A percentile compares a stretch with the other conserved stretches of the same genome.
Evolutionary conservation across 2,797 vertebrate species (phyloP).

Genomic region (Euthynnus affinis): DNA sequence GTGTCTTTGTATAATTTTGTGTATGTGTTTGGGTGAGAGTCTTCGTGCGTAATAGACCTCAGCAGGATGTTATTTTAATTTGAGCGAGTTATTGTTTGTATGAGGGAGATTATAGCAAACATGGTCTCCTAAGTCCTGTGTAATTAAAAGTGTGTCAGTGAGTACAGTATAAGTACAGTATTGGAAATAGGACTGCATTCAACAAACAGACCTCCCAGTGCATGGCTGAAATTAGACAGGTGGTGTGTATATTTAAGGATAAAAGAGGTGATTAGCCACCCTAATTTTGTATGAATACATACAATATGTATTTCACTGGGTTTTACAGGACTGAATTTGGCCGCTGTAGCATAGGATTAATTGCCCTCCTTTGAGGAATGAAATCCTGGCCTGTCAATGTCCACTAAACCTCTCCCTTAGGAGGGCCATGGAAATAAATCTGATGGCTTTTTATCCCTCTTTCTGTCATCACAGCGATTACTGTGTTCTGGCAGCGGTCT

Average conservation of each 20-base stretch:
- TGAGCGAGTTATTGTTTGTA: slow-evolving; percentile 73
- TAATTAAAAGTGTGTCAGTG: slow-evolving; percentile 70
- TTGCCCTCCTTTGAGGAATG: slow-evolving; percentile 84
- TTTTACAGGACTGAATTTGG: slow-evolving; percentile 64
- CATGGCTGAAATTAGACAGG: slow-evolving; percentile 38
- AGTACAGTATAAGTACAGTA: slow-evolving; percentile 29
- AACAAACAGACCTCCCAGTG: slow-evolving; percentile 4
- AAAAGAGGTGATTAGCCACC: slow-evolving; percentile 70
- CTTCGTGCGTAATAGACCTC: slow-evolving; percentile 44
- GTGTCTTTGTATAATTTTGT: slow-evolving; percentile 46
- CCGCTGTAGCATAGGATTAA: slow-evolving; percentile 75
- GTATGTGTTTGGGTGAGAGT: slow-evolving; percentile 41
- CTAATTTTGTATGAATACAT: slow-evolving; percentile 58
- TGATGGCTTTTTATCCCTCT: slow-evolving; percentile 83
- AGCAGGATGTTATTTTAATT: slow-evolving; percentile 74
- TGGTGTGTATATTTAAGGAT: slow-evolving; percentile 65
- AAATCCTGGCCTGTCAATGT: slow-evolving; percentile 83
- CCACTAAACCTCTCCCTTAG: slow-evolving; percentile 81
- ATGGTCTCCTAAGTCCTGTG: slow-evolving; percentile 56
- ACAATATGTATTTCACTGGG: slow-evolving; percentile 61
- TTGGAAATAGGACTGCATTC: slow-evolving; percentile 32
- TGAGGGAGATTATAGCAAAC: slow-evolving; percentile 68
- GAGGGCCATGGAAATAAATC: slow-evolving; percentile 81
- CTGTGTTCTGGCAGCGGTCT: slow-evolving; percentile 73
- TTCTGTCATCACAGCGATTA: slow-evolving; percentile 80